phyloP scores from a whole-genome alignment of 2,797 vertebrate genomes.

The Semotilus atromaculatus region DNA sequence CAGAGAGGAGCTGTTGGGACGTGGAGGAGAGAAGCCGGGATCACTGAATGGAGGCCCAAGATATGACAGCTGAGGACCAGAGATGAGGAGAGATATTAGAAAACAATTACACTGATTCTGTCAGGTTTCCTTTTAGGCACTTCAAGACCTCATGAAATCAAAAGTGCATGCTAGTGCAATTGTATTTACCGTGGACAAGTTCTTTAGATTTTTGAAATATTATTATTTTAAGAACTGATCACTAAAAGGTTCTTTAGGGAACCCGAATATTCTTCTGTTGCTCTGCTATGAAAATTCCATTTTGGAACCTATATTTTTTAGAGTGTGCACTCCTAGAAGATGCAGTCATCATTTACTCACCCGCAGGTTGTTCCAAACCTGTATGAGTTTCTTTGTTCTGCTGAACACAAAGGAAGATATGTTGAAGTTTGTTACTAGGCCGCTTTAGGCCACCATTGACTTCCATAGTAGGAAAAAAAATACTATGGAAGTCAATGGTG shows the following conservation, averaged over 20 bases:
- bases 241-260: not conserved
- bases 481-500: too few species aligned
- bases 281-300: too few species aligned
- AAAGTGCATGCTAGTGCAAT: not conserved
- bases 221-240: too few species aligned
- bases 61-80: constrained; percentile 85
- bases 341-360: too few species aligned
- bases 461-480: too few species aligned
- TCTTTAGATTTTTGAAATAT: not conserved
- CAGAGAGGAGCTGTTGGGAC: constrained; percentile 86
- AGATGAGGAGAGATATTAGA: constrained; percentile 44
- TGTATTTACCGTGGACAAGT: not conserved
- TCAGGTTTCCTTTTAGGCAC: not conserved
- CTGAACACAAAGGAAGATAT: too few species aligned
- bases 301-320: not conserved
- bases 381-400: too few species aligned
- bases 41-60: constrained; percentile 95
- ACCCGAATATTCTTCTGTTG: not conserved
- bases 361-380: too few species aligned
- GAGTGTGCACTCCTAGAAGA: not conserved
- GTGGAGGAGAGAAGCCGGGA: constrained; percentile 93
- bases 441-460: too few species aligned
- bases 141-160: not conserved
- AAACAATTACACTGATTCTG: not conserved
- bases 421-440: too few species aligned